phyloP scores from a whole-genome alignment of 2,888 invertebrate genomes.

The Autographa pulchrina region DNA sequence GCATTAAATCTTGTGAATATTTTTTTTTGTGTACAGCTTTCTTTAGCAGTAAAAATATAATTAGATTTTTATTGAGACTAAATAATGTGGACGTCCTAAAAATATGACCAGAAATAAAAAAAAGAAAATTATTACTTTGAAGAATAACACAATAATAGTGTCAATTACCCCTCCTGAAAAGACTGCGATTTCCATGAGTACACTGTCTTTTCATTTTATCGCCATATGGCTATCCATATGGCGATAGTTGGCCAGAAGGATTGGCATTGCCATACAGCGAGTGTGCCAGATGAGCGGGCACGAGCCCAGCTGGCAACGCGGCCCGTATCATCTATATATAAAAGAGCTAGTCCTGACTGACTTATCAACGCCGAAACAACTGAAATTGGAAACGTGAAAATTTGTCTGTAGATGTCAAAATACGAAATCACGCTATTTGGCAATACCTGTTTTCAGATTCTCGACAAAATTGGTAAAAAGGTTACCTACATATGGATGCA shows the following conservation, averaged over 20 bases:
- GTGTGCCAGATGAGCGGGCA: constrained; percentile 51
- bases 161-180: constrained; percentile 6
- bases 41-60: too few species aligned
- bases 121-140: too few species aligned
- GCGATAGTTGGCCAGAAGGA: constrained; percentile 38
- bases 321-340: constrained; percentile 13
- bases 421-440: background rate
- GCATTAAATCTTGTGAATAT: too few species aligned
- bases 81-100: too few species aligned
- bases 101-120: too few species aligned
- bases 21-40: too few species aligned
- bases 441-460: background rate
- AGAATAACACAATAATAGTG: background rate
- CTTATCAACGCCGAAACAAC: constrained; percentile 2
- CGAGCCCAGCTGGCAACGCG: constrained; percentile 50
- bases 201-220: too few species aligned
- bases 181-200: background rate
- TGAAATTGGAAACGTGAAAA: background rate
- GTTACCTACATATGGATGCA: too few species aligned
- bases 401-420: background rate
- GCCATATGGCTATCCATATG: constrained; percentile 28
- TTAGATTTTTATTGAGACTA: too few species aligned
- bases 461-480: background rate
- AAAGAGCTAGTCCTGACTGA: constrained; percentile 24
- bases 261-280: constrained; percentile 36